Percentiles rank a stretch among this genome's conserved stretches.
Conservation (phyloP, 2,113 vertebrate genomes). For the Aleadryas rufinucha region DNA sequence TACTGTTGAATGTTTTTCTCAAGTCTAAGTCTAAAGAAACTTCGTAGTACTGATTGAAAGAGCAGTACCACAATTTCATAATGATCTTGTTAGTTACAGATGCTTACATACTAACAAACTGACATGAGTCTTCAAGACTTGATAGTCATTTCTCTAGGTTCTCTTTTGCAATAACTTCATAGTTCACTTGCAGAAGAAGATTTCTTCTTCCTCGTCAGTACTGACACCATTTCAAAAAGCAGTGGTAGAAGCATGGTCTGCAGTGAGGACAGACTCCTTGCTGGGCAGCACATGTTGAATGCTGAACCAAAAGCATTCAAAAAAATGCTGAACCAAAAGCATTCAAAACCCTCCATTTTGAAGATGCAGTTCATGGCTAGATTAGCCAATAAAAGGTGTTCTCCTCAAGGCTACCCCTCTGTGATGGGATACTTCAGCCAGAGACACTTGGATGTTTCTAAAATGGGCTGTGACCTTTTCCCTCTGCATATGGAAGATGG, state of each 20-base stretch:
- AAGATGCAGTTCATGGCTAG: neutral
- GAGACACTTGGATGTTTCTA: neutral
- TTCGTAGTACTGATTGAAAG: neutral
- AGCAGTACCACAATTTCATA: neutral
- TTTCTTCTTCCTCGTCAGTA: neutral
- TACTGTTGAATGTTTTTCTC: neutral
- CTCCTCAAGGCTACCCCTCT: neutral
- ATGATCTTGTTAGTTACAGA: neutral
- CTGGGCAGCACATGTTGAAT: neutral
- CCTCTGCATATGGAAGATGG: neutral
- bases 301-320: neutral
- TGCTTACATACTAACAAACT: neutral
- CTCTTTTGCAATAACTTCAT: neutral
- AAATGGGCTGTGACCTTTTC: neutral
- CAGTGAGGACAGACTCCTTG: too few species aligned
- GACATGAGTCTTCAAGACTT: neutral
- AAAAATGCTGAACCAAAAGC: neutral
- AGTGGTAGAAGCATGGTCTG: accelerated
- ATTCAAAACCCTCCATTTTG: neutral
- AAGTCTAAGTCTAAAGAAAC: neutral
- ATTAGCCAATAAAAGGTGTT: neutral
- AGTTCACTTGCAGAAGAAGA: neutral
- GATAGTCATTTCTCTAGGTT: neutral
- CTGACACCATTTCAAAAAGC: neutral
- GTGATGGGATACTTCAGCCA: neutral